A percentile compares a stretch with the other conserved stretches of the same genome.
These are phyloP conservation scores for Origma solitaria DNA, from an alignment of 2,113 vertebrate genomes.

Conservation along the genomic window DNA sequence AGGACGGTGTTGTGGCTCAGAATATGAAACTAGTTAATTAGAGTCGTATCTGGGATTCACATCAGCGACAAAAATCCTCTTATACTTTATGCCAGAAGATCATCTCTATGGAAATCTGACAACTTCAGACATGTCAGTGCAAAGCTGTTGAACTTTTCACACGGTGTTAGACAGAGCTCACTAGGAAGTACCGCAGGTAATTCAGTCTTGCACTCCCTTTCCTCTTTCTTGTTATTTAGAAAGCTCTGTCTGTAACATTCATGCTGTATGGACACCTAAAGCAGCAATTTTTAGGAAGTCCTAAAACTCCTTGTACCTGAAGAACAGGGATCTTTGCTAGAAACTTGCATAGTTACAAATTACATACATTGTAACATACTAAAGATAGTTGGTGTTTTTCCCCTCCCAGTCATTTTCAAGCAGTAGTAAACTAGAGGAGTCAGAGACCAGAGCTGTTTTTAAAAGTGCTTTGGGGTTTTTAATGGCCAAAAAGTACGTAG, in stretches of 20 bases:
- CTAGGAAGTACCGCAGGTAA: not conserved
- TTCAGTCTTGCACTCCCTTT: not conserved
- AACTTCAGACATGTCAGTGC: not conserved
- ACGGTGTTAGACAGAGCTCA: not conserved
- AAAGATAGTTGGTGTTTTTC: not conserved
- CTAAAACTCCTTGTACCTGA: not conserved
- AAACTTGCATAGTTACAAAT: not conserved
- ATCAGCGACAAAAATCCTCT: not conserved
- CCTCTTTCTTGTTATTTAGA: not conserved
- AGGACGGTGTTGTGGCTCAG: not conserved
- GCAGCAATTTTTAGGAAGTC: not conserved
- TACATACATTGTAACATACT: not conserved
- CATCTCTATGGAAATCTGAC: not conserved
- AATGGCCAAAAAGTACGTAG: not conserved
- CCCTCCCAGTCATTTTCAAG: not conserved
- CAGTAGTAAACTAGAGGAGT: not conserved
- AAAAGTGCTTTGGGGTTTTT: not conserved
- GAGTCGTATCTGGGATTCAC: not conserved
- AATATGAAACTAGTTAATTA: not conserved
- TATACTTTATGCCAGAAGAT: not conserved
- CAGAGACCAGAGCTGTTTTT: not conserved
- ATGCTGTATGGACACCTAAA: not conserved
- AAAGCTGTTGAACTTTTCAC: not conserved
- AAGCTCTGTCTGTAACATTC: not conserved
- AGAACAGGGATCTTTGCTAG: not conserved